Base-by-base conservation (phyloP, 1,140 invertebrate genomes). In the Caenorhabditis briggsae region DNA sequence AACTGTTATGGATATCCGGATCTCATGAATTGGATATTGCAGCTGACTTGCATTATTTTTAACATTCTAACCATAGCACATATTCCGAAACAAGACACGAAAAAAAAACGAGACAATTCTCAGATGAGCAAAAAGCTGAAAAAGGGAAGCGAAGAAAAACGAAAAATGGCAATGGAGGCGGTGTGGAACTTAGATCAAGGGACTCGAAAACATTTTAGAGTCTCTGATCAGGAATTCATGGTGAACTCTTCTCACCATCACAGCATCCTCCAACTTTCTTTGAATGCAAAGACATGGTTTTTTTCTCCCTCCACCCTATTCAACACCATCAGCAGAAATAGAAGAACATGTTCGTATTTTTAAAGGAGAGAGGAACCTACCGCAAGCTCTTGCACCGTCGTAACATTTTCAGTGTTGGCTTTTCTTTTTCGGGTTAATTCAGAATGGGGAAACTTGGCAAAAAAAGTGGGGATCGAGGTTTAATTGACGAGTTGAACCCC, bases 401-500 rank as follows among this genome's bases (percentile, higher is more conserved):
- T 46, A 78, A 25, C 70, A 78, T 70, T 46, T 46, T 70, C 64
- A 70, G 9, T 23, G 33, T n/a, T n/a, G 56, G 23, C n/a, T 70
- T 70, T 23, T 25, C 56, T 46, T 70, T 70, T 23, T 25, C 56
- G 56, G 56, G 41, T 46, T 70, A 46, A 43, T 46, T 70, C 64
- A 70, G 41, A 70, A 46, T 70, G 64, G 18, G 33, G n/a, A 61
- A 61, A 61, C 59, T 20, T 23, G 20, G 14, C 2, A 6, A 33
- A 25, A 18, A 3, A 23, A 18, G 2, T 14, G 16, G 14, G 16
- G 41, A 59, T 23, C 8, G 20, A 78, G 70, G 20, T 78, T 20
- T 78, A 78, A 78, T 78, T 78, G 70, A 50, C 23, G 20, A 78
- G 25, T 78, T 50, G 46, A 78, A 78, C 70, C 70, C 70, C 70